These are phyloP conservation scores for Falco berigora DNA, from an alignment of 2,797 vertebrate species.

Conservation along the genomic window DNA sequence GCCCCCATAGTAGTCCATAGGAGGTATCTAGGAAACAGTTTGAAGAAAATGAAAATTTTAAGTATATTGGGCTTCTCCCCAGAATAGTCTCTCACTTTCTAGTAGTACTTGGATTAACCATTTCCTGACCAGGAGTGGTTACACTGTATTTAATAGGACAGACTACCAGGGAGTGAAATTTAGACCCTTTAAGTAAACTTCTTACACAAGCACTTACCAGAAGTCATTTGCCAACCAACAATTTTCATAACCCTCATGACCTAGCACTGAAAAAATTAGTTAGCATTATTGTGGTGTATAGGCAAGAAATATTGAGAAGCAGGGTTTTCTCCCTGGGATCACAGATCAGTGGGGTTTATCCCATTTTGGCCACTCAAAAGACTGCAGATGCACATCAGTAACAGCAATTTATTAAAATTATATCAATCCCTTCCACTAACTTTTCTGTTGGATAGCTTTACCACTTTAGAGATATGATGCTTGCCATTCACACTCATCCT, in stretches of 20 bases:
- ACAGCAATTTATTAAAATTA: neutral
- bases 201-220: neutral
- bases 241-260: neutral
- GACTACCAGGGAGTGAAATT: neutral
- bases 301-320: neutral
- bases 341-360: neutral
- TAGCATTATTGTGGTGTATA: neutral
- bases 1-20: neutral
- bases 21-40: neutral
- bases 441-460: neutral
- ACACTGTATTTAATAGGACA: neutral
- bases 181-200: neutral
- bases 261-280: neutral
- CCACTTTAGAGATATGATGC: neutral
- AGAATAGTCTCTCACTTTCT: neutral
- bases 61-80: neutral
- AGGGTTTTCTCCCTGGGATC: neutral
- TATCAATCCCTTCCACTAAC: neutral
- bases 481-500: neutral
- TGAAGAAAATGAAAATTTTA: neutral
- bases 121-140: neutral
- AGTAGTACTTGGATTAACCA: neutral
- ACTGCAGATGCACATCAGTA: rapidly evolving
- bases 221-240: neutral
- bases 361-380: neutral